Evolutionary conservation across 2,797 vertebrate species (phyloP), one percentile per base, ranked within the genome.

Genomic region (Phalloptychus januarius): DNA sequence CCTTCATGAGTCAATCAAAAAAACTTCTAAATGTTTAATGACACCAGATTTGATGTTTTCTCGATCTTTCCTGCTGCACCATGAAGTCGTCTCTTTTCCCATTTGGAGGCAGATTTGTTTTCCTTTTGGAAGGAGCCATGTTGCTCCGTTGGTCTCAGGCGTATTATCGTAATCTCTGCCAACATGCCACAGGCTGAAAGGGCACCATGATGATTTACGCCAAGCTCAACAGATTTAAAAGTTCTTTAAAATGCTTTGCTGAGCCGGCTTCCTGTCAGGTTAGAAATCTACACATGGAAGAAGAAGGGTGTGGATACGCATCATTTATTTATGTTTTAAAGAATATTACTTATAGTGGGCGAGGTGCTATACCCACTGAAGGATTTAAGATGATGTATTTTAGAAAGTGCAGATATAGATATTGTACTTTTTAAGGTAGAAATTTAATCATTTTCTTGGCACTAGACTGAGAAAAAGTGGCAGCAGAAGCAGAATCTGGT

Each of bases 191-290:
- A 74, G 89, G 83, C 86, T 75, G 54, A 81, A 82, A 86, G 92
- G 88, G 87, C 89, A 91, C 78, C 33, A 1, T 12, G 28, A 75
- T 87, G 89, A 93, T 92, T 94, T 83, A 94, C 86, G 79, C 74
- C 46, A 13, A 2, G 84, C 28, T 89, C 85, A 92, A 92, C 82
- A 88, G 90, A 93, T 93, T 94, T 91, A 91, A 93, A 94, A 90
- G 85, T 89, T 86, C 88, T 91, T 92, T 80, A 77, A 89, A 90
- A 88, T 84, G 85, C 88, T 90, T 89, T 77, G 88, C 86, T 76
- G 73, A 67, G 78, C 81, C 77, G 77, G 33, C 85, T 79, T 86
- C 86, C 65, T 72, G 85, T 48, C 71, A 79, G 77, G 80, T 79
- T 46, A 74, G 77, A 86, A 78, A 76, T 45, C 69, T 63, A 73